These are phyloP conservation scores for Drosophila algonquin DNA, from an alignment of 2,888 invertebrate genomes.

Conservation along the genomic window DNA sequence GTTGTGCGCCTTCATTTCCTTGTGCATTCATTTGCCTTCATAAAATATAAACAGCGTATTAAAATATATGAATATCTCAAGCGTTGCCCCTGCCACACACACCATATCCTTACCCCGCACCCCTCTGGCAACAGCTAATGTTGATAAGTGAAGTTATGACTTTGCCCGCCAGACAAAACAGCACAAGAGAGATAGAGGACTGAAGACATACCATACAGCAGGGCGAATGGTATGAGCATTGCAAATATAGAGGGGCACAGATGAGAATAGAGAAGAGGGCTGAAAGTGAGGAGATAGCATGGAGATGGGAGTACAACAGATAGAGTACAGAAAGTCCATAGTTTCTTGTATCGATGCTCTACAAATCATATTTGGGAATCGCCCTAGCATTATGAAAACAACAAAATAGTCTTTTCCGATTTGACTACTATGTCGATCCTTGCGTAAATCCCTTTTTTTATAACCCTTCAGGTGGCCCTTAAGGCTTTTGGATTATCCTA, in stretches of 20 bases:
- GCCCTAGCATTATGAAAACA: too few species aligned
- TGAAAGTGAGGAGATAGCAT: too few species aligned
- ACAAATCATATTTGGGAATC: too few species aligned
- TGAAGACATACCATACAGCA: neutral
- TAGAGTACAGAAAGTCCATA: neutral
- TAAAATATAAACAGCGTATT: constrained; percentile 81
- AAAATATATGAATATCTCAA: constrained; percentile 82
- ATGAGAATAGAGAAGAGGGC: neutral
- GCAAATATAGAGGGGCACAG: neutral
- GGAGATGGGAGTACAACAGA: neutral
- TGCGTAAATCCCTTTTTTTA: too few species aligned
- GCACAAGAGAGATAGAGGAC: constrained; percentile 6
- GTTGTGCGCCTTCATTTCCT: constrained; percentile 74
- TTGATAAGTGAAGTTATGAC: constrained; percentile 81
- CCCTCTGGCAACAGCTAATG: constrained; percentile 70
- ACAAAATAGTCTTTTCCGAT: too few species aligned
- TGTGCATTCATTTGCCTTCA: constrained; percentile 80
- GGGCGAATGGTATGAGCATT: neutral
- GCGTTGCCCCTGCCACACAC: constrained; percentile 31
- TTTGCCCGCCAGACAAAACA: constrained; percentile 68
- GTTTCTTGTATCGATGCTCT: too few species aligned
- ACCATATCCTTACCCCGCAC: neutral
- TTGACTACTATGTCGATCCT: too few species aligned
- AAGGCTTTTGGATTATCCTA: too few species aligned
- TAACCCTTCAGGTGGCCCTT: too few species aligned